Evolutionary conservation across 92 coral and sea anemone genomes (phyloP).

Genomic region (Zoanthus solanderi): DNA sequence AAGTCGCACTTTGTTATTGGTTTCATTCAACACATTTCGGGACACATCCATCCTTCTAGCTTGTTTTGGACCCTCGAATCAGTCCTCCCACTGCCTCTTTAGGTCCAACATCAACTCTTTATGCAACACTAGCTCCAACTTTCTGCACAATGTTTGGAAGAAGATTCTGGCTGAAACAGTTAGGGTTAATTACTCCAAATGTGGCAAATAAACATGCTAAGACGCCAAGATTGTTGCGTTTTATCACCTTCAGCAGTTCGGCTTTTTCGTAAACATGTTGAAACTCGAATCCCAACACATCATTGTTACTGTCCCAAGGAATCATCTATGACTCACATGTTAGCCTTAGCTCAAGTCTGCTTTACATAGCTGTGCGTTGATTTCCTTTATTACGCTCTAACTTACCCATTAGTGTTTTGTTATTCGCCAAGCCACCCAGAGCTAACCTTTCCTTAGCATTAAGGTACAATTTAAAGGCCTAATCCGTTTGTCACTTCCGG

Average conservation of each 20-base stretch:
- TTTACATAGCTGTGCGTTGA: too few relatives aligned
- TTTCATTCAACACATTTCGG: background rate
- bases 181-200: background rate
- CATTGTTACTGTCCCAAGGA: slow-evolving; percentile 12
- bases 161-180: too few relatives aligned
- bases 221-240: slow-evolving; percentile 22
- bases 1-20: background rate
- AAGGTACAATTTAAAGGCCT: too few relatives aligned
- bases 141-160: too few relatives aligned
- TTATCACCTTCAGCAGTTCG: background rate
- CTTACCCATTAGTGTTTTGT: background rate
- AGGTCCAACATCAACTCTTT: too few relatives aligned
- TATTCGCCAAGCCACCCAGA: background rate
- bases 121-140: too few relatives aligned
- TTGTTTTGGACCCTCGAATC: background rate
- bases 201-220: slow-evolving; percentile 25
- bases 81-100: too few relatives aligned
- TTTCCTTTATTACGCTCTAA: background rate
- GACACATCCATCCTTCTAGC: background rate
- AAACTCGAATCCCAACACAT: background rate
- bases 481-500: background rate
- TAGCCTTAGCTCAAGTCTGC: too few relatives aligned
- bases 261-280: slow-evolving; percentile 1
- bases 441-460: slow-evolving; percentile 18
- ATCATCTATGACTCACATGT: background rate